These are phyloP conservation scores for Galemys pyrenaicus DNA, from an alignment of 2,113 vertebrate genomes.

Conservation along the genomic window DNA sequence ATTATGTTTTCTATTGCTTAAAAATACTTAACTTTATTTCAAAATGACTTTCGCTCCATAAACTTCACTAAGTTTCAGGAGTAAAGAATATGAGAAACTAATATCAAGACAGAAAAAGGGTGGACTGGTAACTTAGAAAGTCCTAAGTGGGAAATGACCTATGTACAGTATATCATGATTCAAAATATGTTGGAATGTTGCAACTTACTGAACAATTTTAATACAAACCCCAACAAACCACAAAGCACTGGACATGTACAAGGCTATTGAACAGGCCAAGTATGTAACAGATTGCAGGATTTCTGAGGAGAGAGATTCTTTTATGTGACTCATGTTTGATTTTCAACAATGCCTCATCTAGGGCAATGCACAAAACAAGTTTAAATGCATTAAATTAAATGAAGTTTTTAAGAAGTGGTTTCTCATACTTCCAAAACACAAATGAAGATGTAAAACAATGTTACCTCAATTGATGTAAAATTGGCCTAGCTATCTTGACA, in stretches of 20 bases:
- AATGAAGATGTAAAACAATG: no score
- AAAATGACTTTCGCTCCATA: not conserved
- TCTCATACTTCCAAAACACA: no score
- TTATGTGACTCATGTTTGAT: not conserved
- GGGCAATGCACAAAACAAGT: not conserved
- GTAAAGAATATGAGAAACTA: conserved; percentile 21
- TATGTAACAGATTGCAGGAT: not conserved
- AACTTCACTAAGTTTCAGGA: not conserved
- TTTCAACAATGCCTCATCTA: not conserved
- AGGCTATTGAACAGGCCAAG: not conserved
- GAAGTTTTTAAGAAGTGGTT: not conserved
- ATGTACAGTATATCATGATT: not conserved
- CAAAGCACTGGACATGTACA: not conserved
- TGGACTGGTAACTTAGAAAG: not conserved
- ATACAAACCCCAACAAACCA: not conserved
- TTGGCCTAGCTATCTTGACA: conserved; percentile 25
- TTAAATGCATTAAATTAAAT: not conserved
- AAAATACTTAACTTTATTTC: conserved; percentile 33
- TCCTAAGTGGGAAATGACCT: not conserved
- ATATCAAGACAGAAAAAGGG: not conserved
- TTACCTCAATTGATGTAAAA: not conserved
- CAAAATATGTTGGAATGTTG: not conserved
- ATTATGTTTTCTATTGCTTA: not conserved
- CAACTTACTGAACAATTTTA: not conserved
- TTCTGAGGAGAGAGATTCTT: not conserved